Percentiles rank a stretch among this genome's conserved stretches.
phyloP scores from a whole-genome alignment of 2,888 invertebrate genomes.

The Hoplodrina ambigua region DNA sequence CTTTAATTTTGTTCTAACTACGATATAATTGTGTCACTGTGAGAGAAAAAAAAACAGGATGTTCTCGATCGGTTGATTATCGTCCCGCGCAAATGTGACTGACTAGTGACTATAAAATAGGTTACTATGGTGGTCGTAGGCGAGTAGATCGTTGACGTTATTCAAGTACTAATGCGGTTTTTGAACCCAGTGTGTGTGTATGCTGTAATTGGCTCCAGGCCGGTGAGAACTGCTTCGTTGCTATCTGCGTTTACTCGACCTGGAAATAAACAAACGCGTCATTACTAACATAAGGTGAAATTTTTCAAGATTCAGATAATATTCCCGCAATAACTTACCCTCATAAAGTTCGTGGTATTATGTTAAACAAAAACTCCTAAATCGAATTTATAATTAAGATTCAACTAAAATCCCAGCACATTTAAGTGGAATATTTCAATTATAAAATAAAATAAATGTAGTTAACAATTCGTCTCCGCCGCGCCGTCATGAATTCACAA shows the following conservation, averaged over 20 bases:
- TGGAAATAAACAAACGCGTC: conserved; percentile 1
- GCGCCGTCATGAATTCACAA: conserved; percentile 65
- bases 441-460: conserved; percentile 45
- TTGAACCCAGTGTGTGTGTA: conserved; percentile 48
- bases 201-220: conserved; percentile 36
- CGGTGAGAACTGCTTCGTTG: conserved; percentile 24
- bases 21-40: conserved; percentile 45
- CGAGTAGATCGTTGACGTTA: conserved; percentile 31
- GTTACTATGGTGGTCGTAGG: conserved; percentile 48
- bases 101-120: conserved; percentile 47
- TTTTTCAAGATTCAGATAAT: conserved; percentile 15
- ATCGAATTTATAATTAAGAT: conserved; percentile 45
- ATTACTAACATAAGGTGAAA: not conserved
- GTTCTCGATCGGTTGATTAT: conserved; percentile 53
- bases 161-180: conserved; percentile 61
- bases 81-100: conserved; percentile 47
- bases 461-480: conserved; percentile 55
- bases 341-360: not conserved
- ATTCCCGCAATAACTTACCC: not conserved
- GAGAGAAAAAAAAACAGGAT: conserved; percentile 53
- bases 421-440: conserved; percentile 52
- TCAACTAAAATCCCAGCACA: conserved; percentile 43
- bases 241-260: conserved; percentile 4
- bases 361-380: conserved; percentile 13
- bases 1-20: conserved; percentile 50